These are phyloP conservation scores for Lycophotia porphyrea DNA, from an alignment of 2,888 invertebrate species.

Conservation along the genomic window DNA sequence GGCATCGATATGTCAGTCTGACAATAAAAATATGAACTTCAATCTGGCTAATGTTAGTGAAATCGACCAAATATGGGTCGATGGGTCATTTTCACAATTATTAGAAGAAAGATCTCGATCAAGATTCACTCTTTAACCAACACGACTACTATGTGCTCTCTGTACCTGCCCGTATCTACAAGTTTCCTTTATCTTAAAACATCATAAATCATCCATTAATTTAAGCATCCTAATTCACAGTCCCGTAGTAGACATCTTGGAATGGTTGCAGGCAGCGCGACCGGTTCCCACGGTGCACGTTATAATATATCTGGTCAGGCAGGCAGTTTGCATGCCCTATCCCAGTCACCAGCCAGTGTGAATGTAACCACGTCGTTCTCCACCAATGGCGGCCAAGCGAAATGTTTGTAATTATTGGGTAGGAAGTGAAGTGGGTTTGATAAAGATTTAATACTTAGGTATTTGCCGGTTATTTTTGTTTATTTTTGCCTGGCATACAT, in stretches of 20 bases:
- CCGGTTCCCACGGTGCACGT: slow-evolving; percentile 67
- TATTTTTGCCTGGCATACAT: not conserved
- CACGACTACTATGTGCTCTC: not conserved
- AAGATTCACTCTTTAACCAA: not conserved
- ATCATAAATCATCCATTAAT: not conserved
- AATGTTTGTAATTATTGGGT: slow-evolving; percentile 29
- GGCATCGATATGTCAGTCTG: not conserved
- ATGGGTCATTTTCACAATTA: not conserved
- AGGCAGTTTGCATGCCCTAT: slow-evolving; percentile 53
- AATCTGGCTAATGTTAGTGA: not conserved
- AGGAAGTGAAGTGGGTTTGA: slow-evolving; percentile 12
- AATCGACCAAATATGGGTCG: not conserved
- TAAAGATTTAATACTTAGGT: not conserved
- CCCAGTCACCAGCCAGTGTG: slow-evolving; percentile 44
- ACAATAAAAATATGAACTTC: not conserved
- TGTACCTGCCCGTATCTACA: not conserved
- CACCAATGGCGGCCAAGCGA: slow-evolving; percentile 11
- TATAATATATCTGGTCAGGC: slow-evolving; percentile 48
- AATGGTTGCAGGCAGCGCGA: slow-evolving; percentile 39
- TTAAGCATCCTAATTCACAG: not conserved
- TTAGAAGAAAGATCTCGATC: not conserved
- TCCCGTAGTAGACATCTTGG: slow-evolving; percentile 33
- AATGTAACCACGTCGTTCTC: slow-evolving; percentile 35
- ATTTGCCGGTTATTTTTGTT: not conserved
- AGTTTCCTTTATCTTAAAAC: not conserved